A percentile compares a stretch with the other conserved stretches of the same genome.
Conservation (phyloP, 1,140 invertebrate genomes). For the Leptonema lineaticorne region DNA sequence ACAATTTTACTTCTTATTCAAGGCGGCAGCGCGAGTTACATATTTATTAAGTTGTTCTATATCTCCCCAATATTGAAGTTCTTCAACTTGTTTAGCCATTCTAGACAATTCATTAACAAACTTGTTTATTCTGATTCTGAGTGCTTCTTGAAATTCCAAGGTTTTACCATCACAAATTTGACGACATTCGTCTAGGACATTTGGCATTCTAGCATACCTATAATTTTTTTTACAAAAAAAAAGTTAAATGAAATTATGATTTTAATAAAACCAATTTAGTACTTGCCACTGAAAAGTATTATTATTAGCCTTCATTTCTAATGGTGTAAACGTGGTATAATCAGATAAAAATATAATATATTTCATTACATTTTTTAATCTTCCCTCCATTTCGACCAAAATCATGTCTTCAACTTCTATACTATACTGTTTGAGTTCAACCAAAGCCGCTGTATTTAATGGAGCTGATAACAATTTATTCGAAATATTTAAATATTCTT, state of each 20-base stretch:
- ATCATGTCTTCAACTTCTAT: conserved; percentile 71
- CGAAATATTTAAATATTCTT: conserved; percentile 82
- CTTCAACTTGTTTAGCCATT: conserved; percentile 79
- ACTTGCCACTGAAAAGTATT: conserved; percentile 79
- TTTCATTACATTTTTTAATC: conserved; percentile 65
- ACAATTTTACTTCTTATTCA: conserved; percentile 66
- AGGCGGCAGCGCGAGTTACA: conserved; percentile 71
- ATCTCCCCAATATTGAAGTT: conserved; percentile 87
- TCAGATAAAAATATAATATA: conserved; percentile 77
- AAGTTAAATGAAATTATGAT: neutral
- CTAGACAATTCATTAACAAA: conserved; percentile 80
- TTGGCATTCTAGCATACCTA: conserved; percentile 72
- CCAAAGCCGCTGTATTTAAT: conserved; percentile 79
- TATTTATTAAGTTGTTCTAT: conserved; percentile 85
- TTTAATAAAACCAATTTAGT: neutral
- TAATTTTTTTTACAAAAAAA: neutral
- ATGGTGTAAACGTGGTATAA: conserved; percentile 72
- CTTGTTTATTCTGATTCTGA: conserved; percentile 61
- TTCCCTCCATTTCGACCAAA: conserved; percentile 72
- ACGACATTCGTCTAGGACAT: conserved; percentile 79
- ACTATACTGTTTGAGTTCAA: conserved; percentile 79
- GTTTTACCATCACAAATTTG: conserved; percentile 80
- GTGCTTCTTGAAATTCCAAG: conserved; percentile 78
- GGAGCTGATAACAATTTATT: conserved; percentile 78
- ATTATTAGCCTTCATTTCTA: conserved; percentile 85